Base-by-base conservation (phyloP, 2,797 vertebrate species). In the Pterois miles region DNA sequence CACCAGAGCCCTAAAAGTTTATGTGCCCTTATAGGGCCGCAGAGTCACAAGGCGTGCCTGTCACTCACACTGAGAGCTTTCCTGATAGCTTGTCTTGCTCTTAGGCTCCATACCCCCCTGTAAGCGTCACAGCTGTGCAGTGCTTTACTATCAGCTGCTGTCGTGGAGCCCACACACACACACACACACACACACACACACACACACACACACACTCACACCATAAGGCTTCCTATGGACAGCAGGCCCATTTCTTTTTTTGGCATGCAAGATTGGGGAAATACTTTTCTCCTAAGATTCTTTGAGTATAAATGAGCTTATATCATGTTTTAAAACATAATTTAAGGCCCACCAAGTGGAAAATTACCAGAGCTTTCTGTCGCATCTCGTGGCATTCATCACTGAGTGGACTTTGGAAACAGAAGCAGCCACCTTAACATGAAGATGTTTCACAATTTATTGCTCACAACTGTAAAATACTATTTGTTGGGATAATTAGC, bases 11-110 rank as follows among this genome's bases (percentile, higher is more conserved):
- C 90, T 86, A 91, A 64, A 92, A 91, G 82, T 89, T 85, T 67
- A 89, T 89, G 84, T 95, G 91, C 80, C 95, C 95, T 92, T 96
- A 80, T 96, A 95, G 90, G 96, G 95, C 74, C 79, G 82, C 78
- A 76, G 82, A 95, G 93, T 91, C 92, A 94, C 94, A 95, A 92
- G 92, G 66, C 87, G 94, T 93, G 94, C 85, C 86, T 95, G 96
- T 94, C 95, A 95, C 75, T 96, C 95, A 95, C 53, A 72, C 2
- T 1, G 14, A 87, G 84, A 86, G 85, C 81, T 71, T 82, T 90
- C 86, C 84, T 89, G 93, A 93, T 91, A 91, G 87, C 91, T 73
- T 70, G 81, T 71, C 84, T 75, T 64, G 66, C 80, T 78, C 18
- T 71, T 38, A 52, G 76, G 69, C 82, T 46, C 65, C 33, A 72